Percentiles rank a stretch among this genome's conserved stretches.
These are phyloP conservation scores for Nycticebus coucang DNA, from an alignment of 2,113 vertebrate genomes.

Conservation along the genomic window DNA sequence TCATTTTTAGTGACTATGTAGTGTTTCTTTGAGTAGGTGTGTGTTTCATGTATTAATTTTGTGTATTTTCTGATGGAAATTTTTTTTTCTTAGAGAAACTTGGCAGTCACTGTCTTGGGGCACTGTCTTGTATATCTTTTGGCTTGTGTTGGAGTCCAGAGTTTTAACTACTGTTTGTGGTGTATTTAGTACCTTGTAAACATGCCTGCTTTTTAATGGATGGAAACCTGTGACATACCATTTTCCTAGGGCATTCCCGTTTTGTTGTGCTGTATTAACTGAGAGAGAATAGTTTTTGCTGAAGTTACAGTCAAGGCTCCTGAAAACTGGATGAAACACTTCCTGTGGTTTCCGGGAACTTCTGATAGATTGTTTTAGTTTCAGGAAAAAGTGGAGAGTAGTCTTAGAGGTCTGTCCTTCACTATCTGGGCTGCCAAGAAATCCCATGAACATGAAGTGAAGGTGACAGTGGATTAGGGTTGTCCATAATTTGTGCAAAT, in stretches of 20 bases:
- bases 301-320: neutral
- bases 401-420: neutral
- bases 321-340: neutral
- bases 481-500: neutral
- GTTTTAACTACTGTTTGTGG: neutral
- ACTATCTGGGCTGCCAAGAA: neutral
- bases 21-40: neutral
- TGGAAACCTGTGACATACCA: neutral
- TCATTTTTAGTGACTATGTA: neutral
- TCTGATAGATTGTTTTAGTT: neutral
- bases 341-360: neutral
- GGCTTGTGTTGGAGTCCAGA: neutral
- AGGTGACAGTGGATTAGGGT: neutral
- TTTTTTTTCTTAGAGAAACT: neutral
- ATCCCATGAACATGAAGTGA: accelerated
- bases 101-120: neutral
- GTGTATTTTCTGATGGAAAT: neutral
- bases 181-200: neutral
- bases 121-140: neutral
- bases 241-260: neutral
- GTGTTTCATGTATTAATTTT: neutral
- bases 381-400: too few relatives aligned
- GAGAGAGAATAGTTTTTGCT: neutral
- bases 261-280: neutral
- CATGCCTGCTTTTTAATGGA: neutral